Percentiles rank a stretch among this genome's conserved stretches.
Evolutionary conservation across 2,113 vertebrate species (phyloP).

Genomic region (Eulemur rufifrons): DNA sequence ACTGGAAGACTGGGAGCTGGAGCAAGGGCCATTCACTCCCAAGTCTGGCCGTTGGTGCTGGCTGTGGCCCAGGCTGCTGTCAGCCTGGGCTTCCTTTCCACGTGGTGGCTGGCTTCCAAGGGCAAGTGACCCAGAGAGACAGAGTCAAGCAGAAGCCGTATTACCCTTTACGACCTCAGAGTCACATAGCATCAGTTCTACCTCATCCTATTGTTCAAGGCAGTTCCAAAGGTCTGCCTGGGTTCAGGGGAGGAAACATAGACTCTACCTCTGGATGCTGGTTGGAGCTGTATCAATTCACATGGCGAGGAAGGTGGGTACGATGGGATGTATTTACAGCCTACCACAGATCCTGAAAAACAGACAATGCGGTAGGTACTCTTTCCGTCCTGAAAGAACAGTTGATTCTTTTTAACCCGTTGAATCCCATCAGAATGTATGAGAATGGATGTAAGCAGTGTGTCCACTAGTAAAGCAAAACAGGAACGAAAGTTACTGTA

Average conservation of each 20-base stretch:
- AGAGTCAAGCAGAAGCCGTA: background rate
- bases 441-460: background rate
- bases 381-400: background rate
- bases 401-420: background rate
- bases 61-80: background rate
- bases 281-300: rapidly evolving
- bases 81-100: background rate
- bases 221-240: background rate
- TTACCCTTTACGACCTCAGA: background rate
- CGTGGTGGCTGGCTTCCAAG: rapidly evolving
- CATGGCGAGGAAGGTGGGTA: background rate
- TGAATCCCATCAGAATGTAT: no score
- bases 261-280: background rate
- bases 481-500: background rate
- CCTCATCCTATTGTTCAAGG: background rate
- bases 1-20: rapidly evolving
- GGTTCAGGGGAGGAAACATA: background rate
- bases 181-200: rapidly evolving
- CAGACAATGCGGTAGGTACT: rapidly evolving
- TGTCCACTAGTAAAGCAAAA: background rate
- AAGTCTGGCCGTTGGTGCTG: background rate
- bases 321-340: no score
- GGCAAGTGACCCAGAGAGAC: background rate
- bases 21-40: rapidly evolving
- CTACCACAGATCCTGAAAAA: background rate